Percentiles rank a stretch among this genome's conserved stretches.
These are phyloP conservation scores for Cirrhinus mrigala DNA, from an alignment of 2,797 vertebrate genomes.

Conservation along the genomic window DNA sequence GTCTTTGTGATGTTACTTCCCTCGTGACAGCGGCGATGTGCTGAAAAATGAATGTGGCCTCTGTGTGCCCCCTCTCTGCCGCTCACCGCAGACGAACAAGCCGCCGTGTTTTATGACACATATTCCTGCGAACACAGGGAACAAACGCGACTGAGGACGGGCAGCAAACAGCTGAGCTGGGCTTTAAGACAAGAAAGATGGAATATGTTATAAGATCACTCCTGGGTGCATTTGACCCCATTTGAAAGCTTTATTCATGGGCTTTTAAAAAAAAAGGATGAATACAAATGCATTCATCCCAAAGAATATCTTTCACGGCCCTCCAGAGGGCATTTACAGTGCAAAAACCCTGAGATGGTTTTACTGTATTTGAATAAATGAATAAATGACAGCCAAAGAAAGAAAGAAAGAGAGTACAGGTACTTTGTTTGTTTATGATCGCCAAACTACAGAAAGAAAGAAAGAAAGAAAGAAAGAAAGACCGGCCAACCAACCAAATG, in stretches of 20 bases:
- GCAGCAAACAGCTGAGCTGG: constrained; percentile 8
- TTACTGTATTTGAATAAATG: constrained; percentile 27
- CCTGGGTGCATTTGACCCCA: constrained; percentile 63
- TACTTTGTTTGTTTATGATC: neutral
- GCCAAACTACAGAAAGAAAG: neutral
- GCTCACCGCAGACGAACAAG: constrained; percentile 61
- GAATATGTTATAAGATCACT: constrained; percentile 46
- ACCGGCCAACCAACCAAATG: too few relatives aligned
- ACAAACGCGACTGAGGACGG: neutral
- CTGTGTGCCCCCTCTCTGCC: constrained; percentile 66
- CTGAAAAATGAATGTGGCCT: constrained; percentile 78
- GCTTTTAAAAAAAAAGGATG: neutral
- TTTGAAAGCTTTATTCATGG: constrained; percentile 39
- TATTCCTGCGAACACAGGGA: constrained; percentile 56
- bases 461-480: too few relatives aligned
- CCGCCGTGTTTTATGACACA: constrained; percentile 61
- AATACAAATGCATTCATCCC: neutral
- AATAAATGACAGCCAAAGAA: neutral
- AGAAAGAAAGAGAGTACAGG: neutral
- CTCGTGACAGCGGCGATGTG: constrained; percentile 57
- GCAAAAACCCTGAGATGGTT: neutral
- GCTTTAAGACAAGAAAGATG: constrained; percentile 18
- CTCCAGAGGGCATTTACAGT: constrained; percentile 23
- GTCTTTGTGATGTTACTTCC: constrained; percentile 49
- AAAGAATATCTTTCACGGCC: neutral